Percentiles rank a stretch among this genome's conserved stretches.
phyloP scores from a whole-genome alignment of 2,113 vertebrate genomes.

The Bufo bufo region DNA sequence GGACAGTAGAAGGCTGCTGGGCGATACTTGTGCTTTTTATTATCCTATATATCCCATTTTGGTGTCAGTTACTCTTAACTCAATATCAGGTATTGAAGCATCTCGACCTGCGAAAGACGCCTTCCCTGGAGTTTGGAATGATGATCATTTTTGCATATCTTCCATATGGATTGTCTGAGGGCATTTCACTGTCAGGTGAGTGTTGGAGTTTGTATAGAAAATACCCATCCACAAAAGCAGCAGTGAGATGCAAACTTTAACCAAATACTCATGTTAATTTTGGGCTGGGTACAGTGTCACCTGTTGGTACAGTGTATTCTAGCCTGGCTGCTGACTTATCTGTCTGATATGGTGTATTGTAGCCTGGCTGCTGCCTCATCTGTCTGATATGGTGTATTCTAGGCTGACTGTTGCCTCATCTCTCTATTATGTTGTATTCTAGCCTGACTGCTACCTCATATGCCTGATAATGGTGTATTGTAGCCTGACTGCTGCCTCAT shows the following conservation, averaged over 20 bases:
- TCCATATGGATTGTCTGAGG: constrained; percentile 94
- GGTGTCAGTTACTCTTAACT: constrained; percentile 64
- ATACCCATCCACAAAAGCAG: too few relatives aligned
- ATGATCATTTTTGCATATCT: constrained; percentile 99
- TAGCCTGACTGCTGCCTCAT: too few relatives aligned
- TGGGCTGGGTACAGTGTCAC: too few relatives aligned
- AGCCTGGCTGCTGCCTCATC: too few relatives aligned
- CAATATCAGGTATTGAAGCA: constrained; percentile 84
- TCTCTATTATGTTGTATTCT: neutral
- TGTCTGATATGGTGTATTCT: neutral
- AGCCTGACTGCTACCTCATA: neutral
- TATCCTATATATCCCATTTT: neutral
- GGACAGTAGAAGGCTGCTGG: too few relatives aligned
- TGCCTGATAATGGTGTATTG: too few relatives aligned
- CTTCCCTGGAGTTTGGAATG: constrained; percentile 97
- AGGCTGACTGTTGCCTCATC: neutral
- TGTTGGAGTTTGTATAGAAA: constrained; percentile 5
- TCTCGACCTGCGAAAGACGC: constrained; percentile 94
- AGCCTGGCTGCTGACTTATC: too few relatives aligned
- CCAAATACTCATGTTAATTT: too few relatives aligned
- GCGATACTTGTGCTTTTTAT: too few relatives aligned
- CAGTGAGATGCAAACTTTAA: too few relatives aligned
- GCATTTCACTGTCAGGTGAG: constrained; percentile 94
- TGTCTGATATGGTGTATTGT: neutral
- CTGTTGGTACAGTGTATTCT: too few relatives aligned